Percentiles rank a stretch among this genome's conserved stretches.
phyloP scores from a whole-genome alignment of 1,140 invertebrate species.

The Drosophila parvula region DNA sequence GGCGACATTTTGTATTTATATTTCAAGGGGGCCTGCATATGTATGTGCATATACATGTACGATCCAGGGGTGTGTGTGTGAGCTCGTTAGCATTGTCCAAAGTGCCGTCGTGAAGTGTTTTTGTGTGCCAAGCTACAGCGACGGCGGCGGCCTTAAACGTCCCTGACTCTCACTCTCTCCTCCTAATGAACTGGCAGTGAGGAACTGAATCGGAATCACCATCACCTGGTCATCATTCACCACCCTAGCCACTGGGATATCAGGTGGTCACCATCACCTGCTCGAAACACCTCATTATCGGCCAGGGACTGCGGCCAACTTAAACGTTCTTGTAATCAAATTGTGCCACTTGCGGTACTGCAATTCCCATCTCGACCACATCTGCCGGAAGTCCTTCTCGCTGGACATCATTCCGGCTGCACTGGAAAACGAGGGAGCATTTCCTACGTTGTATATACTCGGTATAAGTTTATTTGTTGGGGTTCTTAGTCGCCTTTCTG shows the following conservation, averaged over 20 bases:
- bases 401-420: slow-evolving; percentile 5
- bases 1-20: slow-evolving; percentile 67
- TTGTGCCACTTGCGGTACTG: slow-evolving; percentile 66
- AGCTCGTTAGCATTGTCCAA: slow-evolving; percentile 78
- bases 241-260: neutral
- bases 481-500: neutral
- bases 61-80: slow-evolving; percentile 19
- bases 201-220: neutral
- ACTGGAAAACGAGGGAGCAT: neutral
- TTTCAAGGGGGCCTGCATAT: slow-evolving; percentile 34
- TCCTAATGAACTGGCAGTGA: slow-evolving; percentile 51
- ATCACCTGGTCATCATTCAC: neutral
- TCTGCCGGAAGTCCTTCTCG: slow-evolving; percentile 15
- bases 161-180: slow-evolving; percentile 27
- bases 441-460: neutral
- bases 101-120: slow-evolving; percentile 66
- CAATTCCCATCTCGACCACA: slow-evolving; percentile 27
- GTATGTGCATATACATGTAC: slow-evolving; percentile 1
- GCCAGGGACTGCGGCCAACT: slow-evolving; percentile 51
- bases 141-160: slow-evolving; percentile 40
- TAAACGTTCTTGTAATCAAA: slow-evolving; percentile 75
- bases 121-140: slow-evolving; percentile 39
- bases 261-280: neutral
- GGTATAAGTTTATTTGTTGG: neutral
- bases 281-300: slow-evolving; percentile 56